These are phyloP conservation scores for Theocolax elegans DNA, from an alignment of 1,140 invertebrate species.

Conservation along the genomic window DNA sequence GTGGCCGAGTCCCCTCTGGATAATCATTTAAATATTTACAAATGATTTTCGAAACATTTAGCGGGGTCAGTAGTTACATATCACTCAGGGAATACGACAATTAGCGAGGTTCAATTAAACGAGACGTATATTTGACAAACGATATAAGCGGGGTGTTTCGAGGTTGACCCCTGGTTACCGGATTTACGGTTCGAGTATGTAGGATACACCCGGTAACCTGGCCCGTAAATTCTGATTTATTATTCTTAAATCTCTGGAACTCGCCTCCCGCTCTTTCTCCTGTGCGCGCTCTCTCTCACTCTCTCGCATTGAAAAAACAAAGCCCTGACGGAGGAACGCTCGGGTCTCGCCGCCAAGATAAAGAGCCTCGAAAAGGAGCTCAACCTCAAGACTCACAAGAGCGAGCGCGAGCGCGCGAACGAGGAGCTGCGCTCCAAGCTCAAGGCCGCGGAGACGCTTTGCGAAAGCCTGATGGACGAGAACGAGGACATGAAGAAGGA, in stretches of 20 bases:
- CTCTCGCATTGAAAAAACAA: no score
- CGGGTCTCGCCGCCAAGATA: slow-evolving; percentile 64
- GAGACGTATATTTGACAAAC: slow-evolving; percentile 20
- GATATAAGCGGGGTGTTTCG: no score
- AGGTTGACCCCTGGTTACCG: no score
- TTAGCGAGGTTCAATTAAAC: no score
- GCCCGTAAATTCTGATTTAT: slow-evolving; percentile 27
- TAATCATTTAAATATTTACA: no score
- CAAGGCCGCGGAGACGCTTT: slow-evolving; percentile 85
- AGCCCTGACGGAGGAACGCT: slow-evolving; percentile 59
- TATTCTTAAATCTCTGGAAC: slow-evolving; percentile 4
- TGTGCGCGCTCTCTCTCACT: no score
- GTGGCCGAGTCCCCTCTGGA: no score
- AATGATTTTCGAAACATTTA: no score
- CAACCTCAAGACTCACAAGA: slow-evolving; percentile 65
- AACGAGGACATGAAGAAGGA: slow-evolving; percentile 96
- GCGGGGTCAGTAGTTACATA: no score
- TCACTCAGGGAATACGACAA: no score
- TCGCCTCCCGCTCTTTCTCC: no score
- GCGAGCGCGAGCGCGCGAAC: slow-evolving; percentile 68
- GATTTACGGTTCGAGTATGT: slow-evolving; percentile 7
- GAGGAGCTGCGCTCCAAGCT: slow-evolving; percentile 84
- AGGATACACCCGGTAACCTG: no score
- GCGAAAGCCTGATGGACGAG: slow-evolving; percentile 94
- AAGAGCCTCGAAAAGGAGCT: slow-evolving; percentile 66